Base-by-base conservation (phyloP, 2,888 invertebrate genomes). In the Athalia circularis region DNA sequence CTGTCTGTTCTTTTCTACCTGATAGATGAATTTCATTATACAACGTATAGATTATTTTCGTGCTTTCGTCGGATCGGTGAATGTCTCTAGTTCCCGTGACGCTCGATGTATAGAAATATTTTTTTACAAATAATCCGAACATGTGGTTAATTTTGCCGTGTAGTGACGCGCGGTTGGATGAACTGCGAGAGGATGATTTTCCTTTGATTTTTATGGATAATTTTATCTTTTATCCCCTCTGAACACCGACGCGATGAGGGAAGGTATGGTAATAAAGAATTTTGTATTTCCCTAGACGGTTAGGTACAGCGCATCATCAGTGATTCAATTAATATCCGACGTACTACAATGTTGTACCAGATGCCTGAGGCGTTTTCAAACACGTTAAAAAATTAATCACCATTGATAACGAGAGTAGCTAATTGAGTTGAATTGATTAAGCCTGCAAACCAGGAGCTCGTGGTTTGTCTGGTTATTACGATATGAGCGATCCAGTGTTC, bases 321-420 rank as follows among this genome's bases (percentile, higher is more conserved):
- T 59, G 47, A 59, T 72, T 59, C 72, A 72, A 72, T 72, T 59
- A 72, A 72, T 72, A 59, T 72, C 72, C 13, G 29, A 3, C 59
- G 57, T 57, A 52, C 3, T 7, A 9, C 6, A 9, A 54, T 68
- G 52, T 11, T 54, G n/a, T 43, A 29, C 15, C 7, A 7, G 29
- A 45, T 47, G 72, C 72, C 59, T 47, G 59, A 47, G 47, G 72
- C 72, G 6, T 72, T 59, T 47, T 59, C 57, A 59, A 72, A 72
- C 45, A 72, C 72, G 47, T 59, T 59, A 0, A 72, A 72, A 72
- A 59, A 72, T 72, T 43, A 15, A 72, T 70, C n/a, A 13, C 72
- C 54, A 72, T 72, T 72, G 59, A 72, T 57, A 59, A 72, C 13
- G 72, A 47, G 15, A 29, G 15, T 13, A 15, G 29, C 29, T 47